Evolutionary conservation across 2,888 invertebrate genomes (phyloP), one percentile per base, ranked within the genome.

Genomic region (Cordilura impudica): DNA sequence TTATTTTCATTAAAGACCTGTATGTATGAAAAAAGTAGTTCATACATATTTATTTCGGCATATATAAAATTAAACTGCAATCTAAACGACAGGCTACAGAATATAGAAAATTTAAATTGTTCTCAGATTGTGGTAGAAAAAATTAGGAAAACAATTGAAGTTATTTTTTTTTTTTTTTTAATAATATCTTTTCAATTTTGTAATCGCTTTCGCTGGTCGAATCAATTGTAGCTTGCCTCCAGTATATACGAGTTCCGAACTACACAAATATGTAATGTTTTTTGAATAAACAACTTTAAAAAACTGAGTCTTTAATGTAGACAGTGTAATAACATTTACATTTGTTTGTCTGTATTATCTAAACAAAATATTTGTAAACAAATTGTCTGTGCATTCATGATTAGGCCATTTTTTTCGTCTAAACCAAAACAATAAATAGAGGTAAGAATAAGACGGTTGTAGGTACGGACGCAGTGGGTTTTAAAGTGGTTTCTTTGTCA

Each of bases 1-100:
- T 51, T 21, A 10, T 19, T 72, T 72, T 51, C 43, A 43, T 47
- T 69, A 69, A 69, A 78, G 65, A 78, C 63, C 58, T 69, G 65
- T 78, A 58, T 29, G 12, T 21, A 47, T 4, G 18, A n/a, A 60
- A 23, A n/a, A 60, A 31, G 21, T 31, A 14, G 35, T 14, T 45
- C 54, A 56, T 16, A 31, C 49, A 51, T 49, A 43, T 6, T 12
- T 54, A 43, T n/a, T 35, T 3, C 47, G 61, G 43, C 12, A 47
- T 43, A 18, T 8, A 19, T 21, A 39, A 39, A n/a, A 26, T n/a
- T n/a, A 2, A 53, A 6, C 10, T 26, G 14, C n/a, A 53, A 26
- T 26, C 18, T 1, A 4, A 8, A n/a, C 23, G 23, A 49, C 4
- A 23, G 23, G 21, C 19, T 5, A 12, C 49, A 49, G 23, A 12